Evolutionary conservation across 2,113 vertebrate species (phyloP), one percentile per base, ranked within the genome.

Genomic region (Lepidothrix coronata): DNA sequence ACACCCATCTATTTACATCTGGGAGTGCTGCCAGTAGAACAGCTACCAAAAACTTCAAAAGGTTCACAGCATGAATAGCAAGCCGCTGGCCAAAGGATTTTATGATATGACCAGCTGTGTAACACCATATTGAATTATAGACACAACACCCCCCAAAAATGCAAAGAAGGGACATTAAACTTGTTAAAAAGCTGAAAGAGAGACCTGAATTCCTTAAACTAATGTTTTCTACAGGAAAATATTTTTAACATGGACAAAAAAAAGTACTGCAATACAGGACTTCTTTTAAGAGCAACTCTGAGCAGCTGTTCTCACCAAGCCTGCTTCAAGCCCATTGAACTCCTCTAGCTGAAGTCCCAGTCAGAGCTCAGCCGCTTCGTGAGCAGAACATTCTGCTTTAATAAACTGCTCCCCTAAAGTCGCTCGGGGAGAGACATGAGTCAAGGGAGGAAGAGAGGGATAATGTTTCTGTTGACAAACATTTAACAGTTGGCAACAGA

Each of bases 11-110:
- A 94, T 89, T 95, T 93, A 73, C 89, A 94, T 82, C 81, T 91
- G 87, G 90, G 94, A 95, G 66, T 12, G 46, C 76, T 93, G 96
- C 96, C 96, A 97, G 68, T 0, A n/a, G 82, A 71, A 75, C 76
- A 93, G 93, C 93, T 79, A 96, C 96, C 95, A 96, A 95, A 91
- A 97, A 95, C 96, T 96, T 96, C 93, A 95, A 85, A 96, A 83
- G 76, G 25, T 75, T 93, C 83, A 35, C 73, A 39, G 93, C 73
- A 62, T 84, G 92, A 96, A 94, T 78, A 91, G 93, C 72, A 51
- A 96, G 86, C 67, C 6, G 4, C 72, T 76, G 70, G 96, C 92
- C 96, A 94, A 92, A 75, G 93, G 91, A 68, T 79, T 96, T 96
- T 93, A 96, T 75, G 44, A 92, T 87, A 89, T 27, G 92, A 87